phyloP scores from a whole-genome alignment of 2,797 vertebrate genomes.

The Thripadectes ignobilis region DNA sequence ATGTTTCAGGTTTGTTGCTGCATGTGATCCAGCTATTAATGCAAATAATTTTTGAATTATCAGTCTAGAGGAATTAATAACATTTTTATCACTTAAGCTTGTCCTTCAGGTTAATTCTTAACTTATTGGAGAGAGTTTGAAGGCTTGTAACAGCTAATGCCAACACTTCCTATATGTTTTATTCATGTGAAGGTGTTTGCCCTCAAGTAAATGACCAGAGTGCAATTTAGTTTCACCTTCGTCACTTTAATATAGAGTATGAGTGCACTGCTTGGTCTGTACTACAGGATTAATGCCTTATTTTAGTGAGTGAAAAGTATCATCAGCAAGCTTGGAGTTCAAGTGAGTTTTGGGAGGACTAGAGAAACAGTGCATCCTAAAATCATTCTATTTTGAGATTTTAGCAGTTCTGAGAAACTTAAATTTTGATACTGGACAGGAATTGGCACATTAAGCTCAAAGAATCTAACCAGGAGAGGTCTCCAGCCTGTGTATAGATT shows the following conservation, averaged over 20 bases:
- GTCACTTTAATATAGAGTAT: background rate
- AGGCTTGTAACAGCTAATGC: background rate
- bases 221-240: background rate
- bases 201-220: background rate
- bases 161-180: background rate
- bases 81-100: background rate
- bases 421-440: slow-evolving; percentile 21
- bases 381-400: background rate
- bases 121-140: background rate
- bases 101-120: background rate
- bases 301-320: background rate
- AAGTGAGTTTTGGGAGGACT: background rate
- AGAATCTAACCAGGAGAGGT: background rate
- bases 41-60: background rate
- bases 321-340: background rate
- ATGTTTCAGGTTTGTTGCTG: background rate
- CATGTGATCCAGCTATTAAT: background rate
- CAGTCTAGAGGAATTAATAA: background rate
- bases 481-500: background rate
- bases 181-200: background rate
- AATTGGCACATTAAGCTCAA: background rate
- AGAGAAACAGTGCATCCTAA: background rate
- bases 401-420: slow-evolving; percentile 35
- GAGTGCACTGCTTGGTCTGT: background rate
- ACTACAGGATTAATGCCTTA: background rate